Evolutionary conservation across 1,140 invertebrate genomes (phyloP), one percentile per base, ranked within the genome.

Genomic region (Bombus breviceps): DNA sequence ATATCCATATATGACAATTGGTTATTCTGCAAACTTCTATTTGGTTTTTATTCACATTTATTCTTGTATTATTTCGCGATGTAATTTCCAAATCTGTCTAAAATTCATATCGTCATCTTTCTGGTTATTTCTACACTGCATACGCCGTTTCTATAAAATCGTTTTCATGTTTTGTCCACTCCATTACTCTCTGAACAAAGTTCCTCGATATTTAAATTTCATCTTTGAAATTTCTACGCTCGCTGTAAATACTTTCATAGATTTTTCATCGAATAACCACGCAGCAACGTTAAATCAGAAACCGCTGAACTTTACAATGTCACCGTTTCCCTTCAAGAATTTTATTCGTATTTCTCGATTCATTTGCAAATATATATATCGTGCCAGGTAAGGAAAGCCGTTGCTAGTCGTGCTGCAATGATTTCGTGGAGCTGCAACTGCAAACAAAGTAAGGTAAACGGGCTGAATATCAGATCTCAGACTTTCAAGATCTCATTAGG

Each of bases 401-500:
- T 89, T 88, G 32, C 34, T 47, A 72, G 87, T 62, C 81, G 83
- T 34, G 75, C 28, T 13, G 43, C 77, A 74, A 85, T 73, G 78
- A 85, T 85, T 75, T 57, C 78, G 69, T 5, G 47, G 28, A 47
- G 47, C 43, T 69, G 64, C 79, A 85, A 71, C 53, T 85, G 84
- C 84, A 85, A 85, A 85, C 84, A 85, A 81, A 85, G 79, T 69
- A 68, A 81, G 79, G 84, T 85, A 85, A 85, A 85, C 78, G 84
- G 59, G n/a, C 79, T 66, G 84, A 85, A 85, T 85, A 85, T 85
- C 84, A 74, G 84, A 85, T 85, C 84, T 85, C 62, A 69, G 84
- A 85, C 84, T 85, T 85, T 81, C 79, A 88, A 89, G 88, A 86
- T 83, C 85, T 89, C 88, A 89, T 89, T 88, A 89, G 88, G 88